These are phyloP conservation scores for Trichacis sp. DNA, from an alignment of 2,888 invertebrate genomes.

Conservation along the genomic window DNA sequence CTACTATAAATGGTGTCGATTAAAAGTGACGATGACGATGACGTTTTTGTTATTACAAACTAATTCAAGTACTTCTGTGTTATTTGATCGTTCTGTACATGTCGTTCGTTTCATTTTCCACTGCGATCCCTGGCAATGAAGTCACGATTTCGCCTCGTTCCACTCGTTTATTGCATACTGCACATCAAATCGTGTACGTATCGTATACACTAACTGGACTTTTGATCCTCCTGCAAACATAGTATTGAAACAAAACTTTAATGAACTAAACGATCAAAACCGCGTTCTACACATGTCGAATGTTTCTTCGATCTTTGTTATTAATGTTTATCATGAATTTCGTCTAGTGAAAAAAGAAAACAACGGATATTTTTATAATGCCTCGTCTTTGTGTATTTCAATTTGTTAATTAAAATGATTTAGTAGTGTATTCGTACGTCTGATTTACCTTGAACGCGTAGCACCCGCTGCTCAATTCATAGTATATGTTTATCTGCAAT, in stretches of 20 bases:
- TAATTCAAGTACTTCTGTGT: conserved; percentile 41
- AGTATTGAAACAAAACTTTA: conserved; percentile 13
- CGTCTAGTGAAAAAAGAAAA: too few relatives aligned
- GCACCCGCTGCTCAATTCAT: conserved; percentile 3
- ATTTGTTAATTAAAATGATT: too few relatives aligned
- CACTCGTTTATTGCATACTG: conserved; percentile 25
- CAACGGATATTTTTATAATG: too few relatives aligned
- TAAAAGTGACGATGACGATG: neutral
- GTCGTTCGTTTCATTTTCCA: conserved; percentile 37
- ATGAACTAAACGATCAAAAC: too few relatives aligned
- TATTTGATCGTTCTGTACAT: conserved; percentile 41
- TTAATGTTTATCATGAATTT: too few relatives aligned
- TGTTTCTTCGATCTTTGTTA: too few relatives aligned
- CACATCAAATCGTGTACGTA: conserved; percentile 16
- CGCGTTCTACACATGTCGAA: too few relatives aligned
- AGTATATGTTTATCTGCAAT: neutral
- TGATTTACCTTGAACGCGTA: conserved; percentile 17
- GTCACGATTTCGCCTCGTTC: conserved; percentile 23
- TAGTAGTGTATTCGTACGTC: conserved; percentile 8
- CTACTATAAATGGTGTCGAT: neutral
- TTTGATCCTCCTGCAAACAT: conserved; percentile 27
- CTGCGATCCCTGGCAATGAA: conserved; percentile 14
- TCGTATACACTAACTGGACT: conserved; percentile 34
- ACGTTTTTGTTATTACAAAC: conserved; percentile 34
- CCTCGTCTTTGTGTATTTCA: too few relatives aligned